Conservation (phyloP, 2,888 invertebrate species). For the Aspidapion aeneum region DNA sequence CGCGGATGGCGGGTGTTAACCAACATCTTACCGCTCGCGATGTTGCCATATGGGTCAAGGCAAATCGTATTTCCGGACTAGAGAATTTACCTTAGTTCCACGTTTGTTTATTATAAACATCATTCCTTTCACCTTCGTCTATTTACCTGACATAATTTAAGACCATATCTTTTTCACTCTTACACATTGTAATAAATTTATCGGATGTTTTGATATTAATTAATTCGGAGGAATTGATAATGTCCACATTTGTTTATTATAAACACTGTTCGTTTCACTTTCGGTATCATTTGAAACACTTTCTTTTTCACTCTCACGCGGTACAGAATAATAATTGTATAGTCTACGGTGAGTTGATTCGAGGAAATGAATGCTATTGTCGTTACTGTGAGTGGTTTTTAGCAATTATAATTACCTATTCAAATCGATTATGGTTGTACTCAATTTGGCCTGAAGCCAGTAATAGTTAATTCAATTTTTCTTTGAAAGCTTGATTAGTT, state of each 20-base stretch:
- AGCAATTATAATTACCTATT: not conserved
- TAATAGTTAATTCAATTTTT: not conserved
- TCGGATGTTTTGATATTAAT: too few relatives aligned
- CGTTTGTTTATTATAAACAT: not conserved
- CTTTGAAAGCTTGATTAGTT: not conserved
- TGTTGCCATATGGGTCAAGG: slow-evolving; percentile 24
- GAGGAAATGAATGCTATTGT: too few relatives aligned
- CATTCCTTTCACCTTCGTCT: not conserved
- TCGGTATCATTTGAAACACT: too few relatives aligned
- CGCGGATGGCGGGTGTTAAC: not conserved
- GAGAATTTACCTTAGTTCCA: not conserved
- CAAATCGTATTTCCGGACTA: slow-evolving; percentile 16
- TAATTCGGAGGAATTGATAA: too few relatives aligned
- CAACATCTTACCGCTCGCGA: slow-evolving; percentile 9
- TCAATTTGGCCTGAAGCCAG: not conserved
- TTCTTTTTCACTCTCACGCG: too few relatives aligned
- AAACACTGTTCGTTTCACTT: not conserved
- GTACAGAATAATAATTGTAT: too few relatives aligned
- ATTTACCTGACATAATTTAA: not conserved
- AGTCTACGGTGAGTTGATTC: too few relatives aligned
- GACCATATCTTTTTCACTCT: too few relatives aligned
- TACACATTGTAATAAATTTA: too few relatives aligned
- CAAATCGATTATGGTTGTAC: not conserved
- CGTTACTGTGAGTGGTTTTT: not conserved
- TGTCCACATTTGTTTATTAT: not conserved